Base-by-base conservation (phyloP, 2,888 invertebrate genomes). In the Seira sanloemensis region DNA sequence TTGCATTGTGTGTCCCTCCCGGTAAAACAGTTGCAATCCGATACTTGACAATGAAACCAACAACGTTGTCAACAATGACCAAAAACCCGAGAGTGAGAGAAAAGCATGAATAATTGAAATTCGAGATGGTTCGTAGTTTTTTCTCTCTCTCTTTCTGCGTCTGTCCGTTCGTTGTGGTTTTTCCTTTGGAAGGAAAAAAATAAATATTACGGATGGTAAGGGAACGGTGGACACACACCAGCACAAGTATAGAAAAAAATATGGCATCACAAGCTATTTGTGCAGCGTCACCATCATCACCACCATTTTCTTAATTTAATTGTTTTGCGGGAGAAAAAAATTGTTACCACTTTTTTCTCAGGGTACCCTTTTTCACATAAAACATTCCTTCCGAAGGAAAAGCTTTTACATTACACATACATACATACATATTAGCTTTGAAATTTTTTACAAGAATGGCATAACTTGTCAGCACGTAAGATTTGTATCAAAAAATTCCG, bases 221-320 rank as follows among this genome's bases (percentile, higher is more conserved):
- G 19, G 62, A 21, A 62, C 37, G 5, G 37, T 54, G 72, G 72
- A 72, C 72, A 72, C 72, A 72, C 72, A 72, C 72, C 23, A 72
- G 72, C 54, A 72, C 71, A 50, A 72, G 54, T 16, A 23, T 12
- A 7, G 50, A 50, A 50, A 37, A 7, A 37, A 37, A 12, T 21
- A 62, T 62, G n/a, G 21, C 12, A 21, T 21, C 21, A 62, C 19
- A 62, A 62, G 21, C 12, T n/a, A 50, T 7, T 50, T 62, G 23
- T 62, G 62, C 62, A 7, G 19, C 19, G 62, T 62, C 62, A 62
- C 12, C 62, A n/a, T 62, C 62, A 62, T 62, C 4, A 16, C 19
- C 62, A 23, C 62, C n/a, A 7, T 62, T 1, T 62, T 21, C 62
- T 21, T 62, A 62, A 9, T 62, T 62, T 62, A 62, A 62, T 62